A percentile compares a stretch with the other conserved stretches of the same genome.
These are phyloP conservation scores for Malthinus flaveolus DNA, from an alignment of 2,888 invertebrate genomes.

Conservation along the genomic window DNA sequence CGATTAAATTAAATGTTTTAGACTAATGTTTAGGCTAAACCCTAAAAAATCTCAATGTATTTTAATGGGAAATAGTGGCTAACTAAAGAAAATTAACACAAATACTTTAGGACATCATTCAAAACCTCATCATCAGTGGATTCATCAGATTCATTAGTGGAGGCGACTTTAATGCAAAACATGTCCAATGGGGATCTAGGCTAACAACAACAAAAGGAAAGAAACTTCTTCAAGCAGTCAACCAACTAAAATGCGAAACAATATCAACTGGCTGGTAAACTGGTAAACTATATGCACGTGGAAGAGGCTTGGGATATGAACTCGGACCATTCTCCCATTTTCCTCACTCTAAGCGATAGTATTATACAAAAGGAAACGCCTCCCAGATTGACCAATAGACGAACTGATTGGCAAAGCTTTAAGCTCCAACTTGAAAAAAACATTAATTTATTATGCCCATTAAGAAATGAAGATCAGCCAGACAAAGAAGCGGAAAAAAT, in stretches of 20 bases:
- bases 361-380: conserved; percentile 3
- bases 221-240: background rate
- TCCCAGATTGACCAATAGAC: background rate
- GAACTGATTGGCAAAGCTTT: conserved; percentile 5
- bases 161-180: background rate
- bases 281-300: background rate
- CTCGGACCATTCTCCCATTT: background rate
- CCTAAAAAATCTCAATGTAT: no score
- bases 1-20: no score
- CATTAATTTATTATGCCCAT: conserved; percentile 4
- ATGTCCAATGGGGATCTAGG: background rate
- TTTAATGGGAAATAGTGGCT: no score
- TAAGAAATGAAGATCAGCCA: background rate
- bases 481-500: conserved; percentile 1
- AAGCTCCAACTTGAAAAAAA: conserved; percentile 2
- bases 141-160: no score
- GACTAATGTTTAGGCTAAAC: no score
- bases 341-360: background rate
- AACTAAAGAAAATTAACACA: no score
- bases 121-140: no score
- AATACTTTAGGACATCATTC: no score
- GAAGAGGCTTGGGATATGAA: background rate
- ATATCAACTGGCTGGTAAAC: background rate
- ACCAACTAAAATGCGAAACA: background rate
- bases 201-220: background rate